phyloP scores from a whole-genome alignment of 2,888 invertebrate species.

The Odontocolon sp. region DNA sequence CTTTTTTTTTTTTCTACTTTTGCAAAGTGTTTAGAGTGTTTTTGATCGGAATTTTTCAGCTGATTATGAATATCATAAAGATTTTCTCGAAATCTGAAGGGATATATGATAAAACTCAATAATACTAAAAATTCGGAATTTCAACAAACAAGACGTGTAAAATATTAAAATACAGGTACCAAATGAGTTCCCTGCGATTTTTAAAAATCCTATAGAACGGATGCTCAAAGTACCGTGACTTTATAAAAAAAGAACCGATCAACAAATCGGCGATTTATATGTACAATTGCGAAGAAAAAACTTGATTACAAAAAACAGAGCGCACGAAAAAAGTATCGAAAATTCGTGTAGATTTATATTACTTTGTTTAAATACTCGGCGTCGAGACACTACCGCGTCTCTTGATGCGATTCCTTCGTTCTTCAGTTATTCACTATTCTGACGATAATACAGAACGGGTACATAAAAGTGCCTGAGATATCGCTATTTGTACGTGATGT shows the following conservation, averaged over 20 bases:
- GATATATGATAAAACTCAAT: constrained; percentile 22
- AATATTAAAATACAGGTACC: constrained; percentile 16
- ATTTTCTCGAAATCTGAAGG: no score
- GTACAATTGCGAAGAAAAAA: constrained; percentile 19
- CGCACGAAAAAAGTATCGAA: neutral
- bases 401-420: no score
- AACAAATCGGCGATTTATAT: neutral
- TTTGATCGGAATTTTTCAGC: no score
- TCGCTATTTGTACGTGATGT: constrained; percentile 4
- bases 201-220: constrained; percentile 2
- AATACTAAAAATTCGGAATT: no score
- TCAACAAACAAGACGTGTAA: no score
- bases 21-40: no score
- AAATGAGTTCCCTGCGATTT: constrained; percentile 14
- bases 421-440: constrained; percentile 19
- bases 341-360: constrained; percentile 12
- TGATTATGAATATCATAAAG: no score
- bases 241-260: constrained; percentile 6
- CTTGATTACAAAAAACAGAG: constrained; percentile 22
- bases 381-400: no score
- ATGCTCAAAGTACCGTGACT: neutral
- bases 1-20: no score
- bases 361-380: no score
- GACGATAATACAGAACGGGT: constrained; percentile 21
- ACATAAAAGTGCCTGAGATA: constrained; percentile 22